Evolutionary conservation across 2,113 vertebrate genomes (phyloP), one percentile per base, ranked within the genome.

Genomic region (Grammomys surdaster): DNA sequence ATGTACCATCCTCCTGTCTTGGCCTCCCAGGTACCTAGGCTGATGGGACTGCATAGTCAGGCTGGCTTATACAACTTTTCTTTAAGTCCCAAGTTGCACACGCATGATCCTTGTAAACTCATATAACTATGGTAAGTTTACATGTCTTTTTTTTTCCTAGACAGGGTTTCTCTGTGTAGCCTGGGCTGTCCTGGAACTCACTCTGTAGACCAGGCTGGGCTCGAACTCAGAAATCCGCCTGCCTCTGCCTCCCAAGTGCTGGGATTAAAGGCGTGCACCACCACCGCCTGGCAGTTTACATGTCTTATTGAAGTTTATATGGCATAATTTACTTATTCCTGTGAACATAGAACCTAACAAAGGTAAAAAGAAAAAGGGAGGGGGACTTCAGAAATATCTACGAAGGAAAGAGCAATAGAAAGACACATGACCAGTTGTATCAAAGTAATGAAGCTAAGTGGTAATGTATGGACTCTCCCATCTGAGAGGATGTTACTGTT

Each of bases 391-490:
- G 80, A 84, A 84, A 60, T 60, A 63, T 14, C 24, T 40, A 19
- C 12, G 89, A 20, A 63, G 77, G 72, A 4, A 67, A 16, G 31
- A 92, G 60, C n/a, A 88, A 31, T 36, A 22, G 1, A 51, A 73
- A 73, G 31, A 3, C 58, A 12, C 48, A 26, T 67, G n/a, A 7
- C 22, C 51, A 78, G 58, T 33, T 40, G 40, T 40, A 13, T 91
- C n/a, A 91, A 95, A 96, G 78, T 85, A 85, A 81, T 81, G 46
- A 89, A 43, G n/a, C 10, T 81, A 56, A 65, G 85, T 54, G 22
- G 40, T 77, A 90, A 70, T 40, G 33, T 8, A 19, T 22, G 20
- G 67, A 40, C 13, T 40, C 65, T 77, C 20, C 26, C 7, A 80
- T 60, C 85, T 3, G 13, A 69, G 80, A 86, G 73, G 11, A 69